Conservation (phyloP, 2,113 vertebrate species). For the Globicephala melas region DNA sequence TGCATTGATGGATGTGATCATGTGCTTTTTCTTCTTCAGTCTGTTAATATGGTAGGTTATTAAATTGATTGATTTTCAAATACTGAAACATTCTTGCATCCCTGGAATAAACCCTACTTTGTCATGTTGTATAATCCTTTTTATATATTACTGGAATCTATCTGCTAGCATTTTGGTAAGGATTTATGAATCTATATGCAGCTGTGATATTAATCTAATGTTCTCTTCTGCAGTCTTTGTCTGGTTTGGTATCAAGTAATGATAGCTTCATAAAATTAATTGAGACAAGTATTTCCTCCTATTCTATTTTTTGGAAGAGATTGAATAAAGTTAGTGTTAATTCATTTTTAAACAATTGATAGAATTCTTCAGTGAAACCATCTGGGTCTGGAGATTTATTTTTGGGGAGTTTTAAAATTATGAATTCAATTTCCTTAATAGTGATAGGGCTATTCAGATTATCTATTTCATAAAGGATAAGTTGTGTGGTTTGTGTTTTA, state of each 20-base stretch:
- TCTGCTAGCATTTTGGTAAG: neutral
- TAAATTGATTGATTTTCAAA: neutral
- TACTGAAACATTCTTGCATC: neutral
- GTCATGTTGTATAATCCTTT: neutral
- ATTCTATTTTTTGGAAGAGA: neutral
- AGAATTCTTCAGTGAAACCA: neutral
- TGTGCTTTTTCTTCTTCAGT: neutral
- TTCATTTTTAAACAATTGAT: constrained; percentile 22
- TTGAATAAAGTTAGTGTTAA: neutral
- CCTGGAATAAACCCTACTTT: neutral
- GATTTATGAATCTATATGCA: neutral
- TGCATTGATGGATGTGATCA: neutral
- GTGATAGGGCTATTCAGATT: neutral
- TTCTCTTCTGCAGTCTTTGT: neutral
- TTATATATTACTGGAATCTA: neutral
- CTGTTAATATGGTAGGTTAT: neutral
- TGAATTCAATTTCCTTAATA: neutral
- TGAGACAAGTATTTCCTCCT: neutral
- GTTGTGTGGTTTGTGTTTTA: neutral
- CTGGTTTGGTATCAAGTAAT: neutral
- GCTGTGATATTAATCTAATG: neutral
- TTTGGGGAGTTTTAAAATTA: neutral
- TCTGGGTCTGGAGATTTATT: neutral
- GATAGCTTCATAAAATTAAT: neutral
- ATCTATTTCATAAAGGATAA: neutral